Conservation (phyloP, 64 coral and sea anemone species). For the Acropora tenuis region DNA sequence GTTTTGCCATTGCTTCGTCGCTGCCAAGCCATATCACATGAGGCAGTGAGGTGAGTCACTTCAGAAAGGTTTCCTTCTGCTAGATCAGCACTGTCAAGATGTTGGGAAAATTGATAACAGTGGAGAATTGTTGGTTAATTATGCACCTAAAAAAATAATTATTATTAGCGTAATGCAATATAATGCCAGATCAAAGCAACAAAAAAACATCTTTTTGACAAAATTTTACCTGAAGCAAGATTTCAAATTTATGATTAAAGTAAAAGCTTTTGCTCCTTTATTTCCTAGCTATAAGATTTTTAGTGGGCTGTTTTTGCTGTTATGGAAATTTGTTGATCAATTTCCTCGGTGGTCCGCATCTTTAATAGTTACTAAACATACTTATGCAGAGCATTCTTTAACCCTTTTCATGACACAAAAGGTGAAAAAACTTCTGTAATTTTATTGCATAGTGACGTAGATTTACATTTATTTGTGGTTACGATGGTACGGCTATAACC, state of each 20-base stretch:
- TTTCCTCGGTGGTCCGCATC: neutral
- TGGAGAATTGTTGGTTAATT: slow-evolving; percentile 11
- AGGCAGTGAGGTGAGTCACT: slow-evolving; percentile 12
- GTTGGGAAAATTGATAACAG: slow-evolving; percentile 7
- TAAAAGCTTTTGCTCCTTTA: neutral
- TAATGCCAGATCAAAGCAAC: neutral
- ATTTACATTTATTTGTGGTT: neutral
- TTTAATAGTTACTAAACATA: neutral
- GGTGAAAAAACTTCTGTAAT: neutral
- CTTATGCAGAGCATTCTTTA: neutral
- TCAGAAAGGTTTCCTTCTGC: neutral
- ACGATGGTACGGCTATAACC: too few species aligned
- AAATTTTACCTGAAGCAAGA: neutral
- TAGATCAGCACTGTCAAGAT: slow-evolving; percentile 11
- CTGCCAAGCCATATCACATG: slow-evolving; percentile 46
- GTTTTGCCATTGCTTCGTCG: slow-evolving; percentile 22
- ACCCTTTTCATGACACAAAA: neutral
- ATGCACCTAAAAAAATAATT: neutral
- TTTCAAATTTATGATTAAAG: neutral
- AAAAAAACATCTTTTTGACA: neutral
- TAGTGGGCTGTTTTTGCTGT: neutral
- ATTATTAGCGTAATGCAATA: neutral
- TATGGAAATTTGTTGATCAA: neutral
- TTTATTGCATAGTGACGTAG: neutral
- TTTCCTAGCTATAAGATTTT: neutral